Base-by-base conservation (phyloP, 1,140 invertebrate genomes). In the Saccostrea glomerata region DNA sequence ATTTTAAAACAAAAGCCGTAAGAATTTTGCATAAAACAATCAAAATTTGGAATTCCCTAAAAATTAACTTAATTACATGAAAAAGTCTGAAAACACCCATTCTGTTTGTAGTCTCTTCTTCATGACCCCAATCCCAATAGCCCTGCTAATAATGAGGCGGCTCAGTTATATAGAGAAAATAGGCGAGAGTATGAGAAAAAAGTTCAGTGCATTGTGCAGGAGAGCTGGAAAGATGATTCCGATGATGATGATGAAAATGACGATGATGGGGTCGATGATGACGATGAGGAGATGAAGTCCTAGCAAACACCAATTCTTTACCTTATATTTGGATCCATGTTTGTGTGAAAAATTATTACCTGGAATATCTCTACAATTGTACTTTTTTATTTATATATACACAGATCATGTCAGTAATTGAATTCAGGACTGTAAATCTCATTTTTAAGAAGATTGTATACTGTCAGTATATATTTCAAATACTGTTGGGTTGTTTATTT, bases 91-190 rank as follows among this genome's bases (percentile, higher is more conserved):
- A n/a, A 82, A 82, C 15, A 40, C 9, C 25, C 84, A 91, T 91
- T 89, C 92, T 60, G 87, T 84, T 94, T 95, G 85, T 93, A 95
- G 94, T 95, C 95, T 85, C 92, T 95, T 84, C 92, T 95, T 87
- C 94, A 95, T 91, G 95, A 95, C 86, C 95, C 95, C 54, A 95
- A 95, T 92, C 95, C 95, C 84, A 95, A 95, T 92, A 95, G 94
- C 87, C 95, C 95, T 47, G 95, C 95, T 47, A 95, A 95, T 91
- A 94, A 94, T 92, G 93, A 94, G 87, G 95, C 95, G 30, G 95
- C 95, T 36, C 94, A 95, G 92, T 92, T 95, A 88, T 95, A 95
- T 93, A 92, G 94, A 88, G 93, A 95, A 92, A 95, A 95, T 90
- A 91, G 94, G 60, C 91, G 94, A 83, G 95, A 95, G 92, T 95